Evolutionary conservation across 2,797 vertebrate genomes (phyloP).

Genomic region (Synanceia verrucosa): DNA sequence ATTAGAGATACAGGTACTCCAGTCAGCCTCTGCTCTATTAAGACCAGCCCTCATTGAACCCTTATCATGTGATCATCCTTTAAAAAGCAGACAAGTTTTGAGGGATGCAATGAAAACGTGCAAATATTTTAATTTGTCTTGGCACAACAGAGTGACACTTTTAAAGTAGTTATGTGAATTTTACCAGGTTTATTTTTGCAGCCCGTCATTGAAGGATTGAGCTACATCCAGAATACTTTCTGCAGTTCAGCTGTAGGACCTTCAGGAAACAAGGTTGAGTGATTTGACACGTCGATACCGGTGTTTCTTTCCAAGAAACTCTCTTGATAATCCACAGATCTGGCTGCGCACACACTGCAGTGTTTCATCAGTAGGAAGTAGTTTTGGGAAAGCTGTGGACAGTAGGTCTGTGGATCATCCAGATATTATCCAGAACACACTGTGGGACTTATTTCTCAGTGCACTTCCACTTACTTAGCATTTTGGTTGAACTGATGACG

Average conservation of each 20-base stretch:
- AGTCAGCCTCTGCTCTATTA: slow-evolving; percentile 5
- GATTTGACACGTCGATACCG: background rate
- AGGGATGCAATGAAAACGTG: background rate
- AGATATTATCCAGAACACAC: background rate
- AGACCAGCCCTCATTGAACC: background rate
- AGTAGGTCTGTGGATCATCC: background rate
- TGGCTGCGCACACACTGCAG: background rate
- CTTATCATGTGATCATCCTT: background rate
- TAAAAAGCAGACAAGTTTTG: background rate
- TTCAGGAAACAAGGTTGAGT: background rate
- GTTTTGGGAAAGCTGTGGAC: background rate
- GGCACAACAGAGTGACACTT: background rate
- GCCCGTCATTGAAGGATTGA: background rate
- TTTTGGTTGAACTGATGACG: background rate
- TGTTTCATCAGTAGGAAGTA: background rate
- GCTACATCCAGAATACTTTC: background rate
- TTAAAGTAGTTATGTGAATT: background rate
- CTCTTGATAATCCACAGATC: background rate
- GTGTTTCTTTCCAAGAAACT: background rate
- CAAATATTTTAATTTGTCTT: background rate
- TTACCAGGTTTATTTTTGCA: background rate
- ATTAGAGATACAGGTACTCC: slow-evolving; percentile 53
- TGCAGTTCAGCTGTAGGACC: background rate
- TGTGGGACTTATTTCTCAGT: background rate
- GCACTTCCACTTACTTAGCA: background rate